phyloP scores from a whole-genome alignment of 1,140 invertebrate species.

The Meloidogyne exigua region DNA sequence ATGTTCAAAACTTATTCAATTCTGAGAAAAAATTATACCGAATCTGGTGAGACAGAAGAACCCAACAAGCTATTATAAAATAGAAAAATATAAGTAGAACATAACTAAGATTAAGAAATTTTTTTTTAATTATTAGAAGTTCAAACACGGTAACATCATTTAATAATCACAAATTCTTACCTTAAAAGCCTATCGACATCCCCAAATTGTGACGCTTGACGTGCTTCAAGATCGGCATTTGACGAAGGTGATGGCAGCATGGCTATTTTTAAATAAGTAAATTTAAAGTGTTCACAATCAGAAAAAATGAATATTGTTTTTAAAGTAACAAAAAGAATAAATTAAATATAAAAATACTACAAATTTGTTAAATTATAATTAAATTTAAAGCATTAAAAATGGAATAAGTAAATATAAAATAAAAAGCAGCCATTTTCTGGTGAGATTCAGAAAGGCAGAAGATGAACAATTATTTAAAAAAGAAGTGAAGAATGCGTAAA shows the following conservation, averaged over 20 bases:
- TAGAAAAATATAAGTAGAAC: not conserved
- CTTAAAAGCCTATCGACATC: constrained; percentile 37
- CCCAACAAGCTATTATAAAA: constrained; percentile 36
- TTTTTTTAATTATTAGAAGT: too few species aligned
- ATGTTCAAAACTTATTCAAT: not conserved
- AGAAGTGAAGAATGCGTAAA: constrained; percentile 6
- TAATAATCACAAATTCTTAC: too few species aligned
- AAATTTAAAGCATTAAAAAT: not conserved
- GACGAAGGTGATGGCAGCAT: not conserved
- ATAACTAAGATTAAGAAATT: too few species aligned
- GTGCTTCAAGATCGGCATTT: constrained; percentile 65
- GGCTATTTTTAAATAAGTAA: not conserved
- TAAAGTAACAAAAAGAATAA: not conserved
- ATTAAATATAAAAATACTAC: not conserved
- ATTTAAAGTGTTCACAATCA: not conserved
- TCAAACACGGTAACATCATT: too few species aligned
- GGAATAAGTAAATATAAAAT: not conserved
- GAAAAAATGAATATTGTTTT: not conserved
- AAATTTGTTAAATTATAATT: not conserved
- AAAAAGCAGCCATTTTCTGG: not conserved
- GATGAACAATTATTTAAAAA: not conserved
- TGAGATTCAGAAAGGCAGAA: constrained; percentile 9
- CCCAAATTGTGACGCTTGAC: constrained; percentile 54
- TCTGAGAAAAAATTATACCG: constrained; percentile 3
- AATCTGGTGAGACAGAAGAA: constrained; percentile 17